A percentile compares a stretch with the other conserved stretches of the same genome.
phyloP scores from a whole-genome alignment of 2,888 invertebrate species.

The Eudemis profundana region DNA sequence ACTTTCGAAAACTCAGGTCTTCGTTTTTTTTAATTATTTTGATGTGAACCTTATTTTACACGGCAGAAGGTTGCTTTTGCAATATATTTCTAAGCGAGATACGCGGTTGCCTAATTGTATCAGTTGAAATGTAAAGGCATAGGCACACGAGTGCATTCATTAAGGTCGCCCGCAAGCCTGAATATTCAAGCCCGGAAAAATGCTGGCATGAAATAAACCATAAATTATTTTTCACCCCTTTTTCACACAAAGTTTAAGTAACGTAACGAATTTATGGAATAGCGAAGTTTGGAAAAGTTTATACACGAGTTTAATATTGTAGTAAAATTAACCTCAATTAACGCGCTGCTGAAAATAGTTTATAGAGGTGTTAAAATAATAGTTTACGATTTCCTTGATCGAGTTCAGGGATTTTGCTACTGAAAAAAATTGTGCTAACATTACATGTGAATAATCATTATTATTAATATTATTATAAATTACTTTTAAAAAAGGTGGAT shows the following conservation, averaged over 20 bases:
- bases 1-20: not conserved
- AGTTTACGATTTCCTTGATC: constrained; percentile 32
- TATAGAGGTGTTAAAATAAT: constrained; percentile 21
- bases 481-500: too few species aligned
- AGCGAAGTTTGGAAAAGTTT: constrained; percentile 37
- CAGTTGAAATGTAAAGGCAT: constrained; percentile 34
- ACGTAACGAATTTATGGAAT: constrained; percentile 44
- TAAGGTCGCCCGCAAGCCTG: constrained; percentile 64
- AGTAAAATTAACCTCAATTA: constrained; percentile 30
- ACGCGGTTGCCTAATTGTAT: constrained; percentile 12
- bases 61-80: constrained; percentile 34
- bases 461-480: too few species aligned
- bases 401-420: constrained; percentile 21
- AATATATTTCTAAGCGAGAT: constrained; percentile 22
- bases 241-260: constrained; percentile 48
- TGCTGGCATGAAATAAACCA: constrained; percentile 58
- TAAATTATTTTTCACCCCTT: constrained; percentile 59
- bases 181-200: constrained; percentile 62
- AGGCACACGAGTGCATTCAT: constrained; percentile 68
- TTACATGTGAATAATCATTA: too few species aligned
- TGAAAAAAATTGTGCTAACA: not conserved
- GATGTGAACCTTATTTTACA: not conserved
- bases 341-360: constrained; percentile 21
- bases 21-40: not conserved
- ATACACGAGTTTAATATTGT: constrained; percentile 20